Base-by-base conservation (phyloP, 2,888 invertebrate genomes). In the Crossocerus cetratus region DNA sequence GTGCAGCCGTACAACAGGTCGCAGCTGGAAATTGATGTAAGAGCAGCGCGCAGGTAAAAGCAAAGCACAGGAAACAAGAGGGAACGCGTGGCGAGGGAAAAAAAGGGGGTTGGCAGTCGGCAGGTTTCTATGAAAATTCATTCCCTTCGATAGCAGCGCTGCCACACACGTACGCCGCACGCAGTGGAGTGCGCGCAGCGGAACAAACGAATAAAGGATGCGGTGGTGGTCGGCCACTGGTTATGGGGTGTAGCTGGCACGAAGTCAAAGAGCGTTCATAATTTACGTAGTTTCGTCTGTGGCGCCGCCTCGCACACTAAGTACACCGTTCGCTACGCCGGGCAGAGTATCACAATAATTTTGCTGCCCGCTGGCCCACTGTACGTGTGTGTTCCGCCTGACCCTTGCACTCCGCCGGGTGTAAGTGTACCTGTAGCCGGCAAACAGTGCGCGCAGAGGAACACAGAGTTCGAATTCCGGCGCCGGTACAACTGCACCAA, bases 261-360 rank as follows among this genome's bases (percentile, higher is more conserved):
- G 76, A 83, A 88, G 87, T 89, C 88, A 89, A 89, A 88, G 86
- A 81, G 84, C 86, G 84, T 87, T 86, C 83, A 88, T 89, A 87
- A 89, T 89, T 88, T 84, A 88, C 86, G 84, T 83, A 85, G 84
- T 84, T 86, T 85, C 84, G 85, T 84, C 84, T 77, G 84, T 83
- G 85, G 81, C 69, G 74, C 62, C 65, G 81, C 69, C 74, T 63
- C 65, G 72, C 75, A 66, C 62, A 45, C n/a, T 60, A 65, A 58
- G 45, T 13, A 58, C 57, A 65, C 65, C 64, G 72, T 64, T 63
- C 55, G 69, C 62, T 68, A 65, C 59, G 58, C 59, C 65, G 59
- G 1, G 8, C 69, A 67, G 73, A 66, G 78, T 71, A 81, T 83
- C 74, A 75, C 76, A 76, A 81, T 80, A 83, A 83, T 80, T 83